Conservation (phyloP, 2,797 vertebrate genomes). For the Tympanoctomys barrerae region DNA sequence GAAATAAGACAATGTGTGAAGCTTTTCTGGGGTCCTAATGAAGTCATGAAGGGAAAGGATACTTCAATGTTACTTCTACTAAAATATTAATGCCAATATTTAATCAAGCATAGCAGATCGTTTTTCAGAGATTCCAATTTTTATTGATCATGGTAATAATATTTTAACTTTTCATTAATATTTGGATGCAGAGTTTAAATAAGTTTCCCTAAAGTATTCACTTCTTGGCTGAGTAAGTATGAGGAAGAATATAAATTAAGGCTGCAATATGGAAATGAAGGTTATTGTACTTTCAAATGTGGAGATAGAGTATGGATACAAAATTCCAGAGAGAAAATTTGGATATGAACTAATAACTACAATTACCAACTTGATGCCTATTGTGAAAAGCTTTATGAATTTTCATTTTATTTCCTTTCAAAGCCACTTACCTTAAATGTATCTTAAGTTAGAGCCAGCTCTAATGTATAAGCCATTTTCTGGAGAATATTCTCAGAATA, state of each 20-base stretch:
- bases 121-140: not conserved
- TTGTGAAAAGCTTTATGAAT: constrained; percentile 57
- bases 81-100: constrained; percentile 81
- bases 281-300: not conserved
- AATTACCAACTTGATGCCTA: constrained; percentile 21
- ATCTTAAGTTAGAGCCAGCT: constrained; percentile 32
- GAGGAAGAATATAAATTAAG: not conserved
- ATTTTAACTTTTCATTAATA: not conserved
- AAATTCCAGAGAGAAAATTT: constrained; percentile 28
- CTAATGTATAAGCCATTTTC: constrained; percentile 29
- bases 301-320: not conserved
- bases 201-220: not conserved
- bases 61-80: constrained; percentile 76
- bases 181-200: not conserved
- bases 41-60: constrained; percentile 83
- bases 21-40: constrained; percentile 81
- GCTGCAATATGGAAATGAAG: not conserved
- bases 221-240: not conserved
- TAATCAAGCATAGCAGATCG: constrained; percentile 36
- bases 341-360: constrained; percentile 54
- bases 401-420: constrained; percentile 66
- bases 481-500: not conserved
- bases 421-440: constrained; percentile 46
- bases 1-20: constrained; percentile 83
- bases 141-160: constrained; percentile 13